phyloP scores from a whole-genome alignment of 2,797 vertebrate species.

The Micropoecilia bifurca region DNA sequence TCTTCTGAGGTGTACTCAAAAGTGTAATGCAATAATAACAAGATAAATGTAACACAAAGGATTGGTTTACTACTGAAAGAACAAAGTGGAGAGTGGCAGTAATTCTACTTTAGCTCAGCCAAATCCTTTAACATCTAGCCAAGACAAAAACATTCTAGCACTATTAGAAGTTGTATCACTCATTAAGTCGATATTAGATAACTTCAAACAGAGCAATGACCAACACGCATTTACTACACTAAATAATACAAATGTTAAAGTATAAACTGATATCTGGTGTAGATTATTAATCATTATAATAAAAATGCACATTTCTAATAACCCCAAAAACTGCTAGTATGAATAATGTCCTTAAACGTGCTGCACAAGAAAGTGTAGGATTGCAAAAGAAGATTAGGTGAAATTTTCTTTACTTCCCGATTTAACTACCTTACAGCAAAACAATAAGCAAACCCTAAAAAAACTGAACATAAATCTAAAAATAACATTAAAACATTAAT shows the following conservation, averaged over 20 bases:
- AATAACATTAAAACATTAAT: background rate
- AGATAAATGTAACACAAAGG: background rate
- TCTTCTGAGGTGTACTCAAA: no score
- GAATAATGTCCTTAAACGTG: background rate
- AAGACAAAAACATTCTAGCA: background rate
- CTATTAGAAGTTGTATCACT: background rate
- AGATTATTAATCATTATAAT: background rate
- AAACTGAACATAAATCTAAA: background rate
- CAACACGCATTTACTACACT: background rate
- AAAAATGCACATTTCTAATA: background rate
- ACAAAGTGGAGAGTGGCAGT: background rate
- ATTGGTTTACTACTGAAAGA: background rate
- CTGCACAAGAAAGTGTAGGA: background rate
- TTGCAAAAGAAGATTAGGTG: background rate
- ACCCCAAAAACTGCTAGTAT: background rate
- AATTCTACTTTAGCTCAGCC: background rate
- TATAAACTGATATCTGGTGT: no score
- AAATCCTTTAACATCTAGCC: background rate
- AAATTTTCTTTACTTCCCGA: background rate
- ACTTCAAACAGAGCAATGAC: background rate
- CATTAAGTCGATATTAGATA: background rate
- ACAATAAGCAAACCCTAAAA: background rate
- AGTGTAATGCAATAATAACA: background rate
- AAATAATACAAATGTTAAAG: background rate
- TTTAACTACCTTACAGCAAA: background rate